These are phyloP conservation scores for Ptilonorhynchus violaceus DNA, from an alignment of 2,113 vertebrate genomes.

Conservation along the genomic window DNA sequence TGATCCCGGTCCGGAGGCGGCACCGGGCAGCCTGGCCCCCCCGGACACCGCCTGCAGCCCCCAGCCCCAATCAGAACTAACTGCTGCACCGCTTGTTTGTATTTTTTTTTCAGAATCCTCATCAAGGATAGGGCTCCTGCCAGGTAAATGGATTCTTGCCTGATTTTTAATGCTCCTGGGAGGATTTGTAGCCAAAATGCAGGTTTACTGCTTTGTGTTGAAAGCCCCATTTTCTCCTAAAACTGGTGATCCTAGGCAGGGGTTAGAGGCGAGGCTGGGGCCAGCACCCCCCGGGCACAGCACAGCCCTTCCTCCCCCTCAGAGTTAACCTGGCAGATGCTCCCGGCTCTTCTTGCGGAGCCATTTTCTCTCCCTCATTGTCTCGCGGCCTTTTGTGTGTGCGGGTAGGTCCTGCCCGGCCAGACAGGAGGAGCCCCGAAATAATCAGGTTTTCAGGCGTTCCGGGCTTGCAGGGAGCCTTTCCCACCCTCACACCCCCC, in stretches of 20 bases:
- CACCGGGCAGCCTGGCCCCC: background rate
- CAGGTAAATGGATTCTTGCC: slow-evolving; percentile 39
- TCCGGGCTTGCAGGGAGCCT: background rate
- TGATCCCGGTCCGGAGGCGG: background rate
- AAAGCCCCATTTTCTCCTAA: background rate
- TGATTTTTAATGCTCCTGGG: background rate
- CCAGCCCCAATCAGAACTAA: background rate
- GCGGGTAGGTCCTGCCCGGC: background rate
- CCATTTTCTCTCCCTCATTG: slow-evolving; percentile 34
- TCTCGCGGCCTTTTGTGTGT: background rate
- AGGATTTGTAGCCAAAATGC: background rate
- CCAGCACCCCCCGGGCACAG: background rate
- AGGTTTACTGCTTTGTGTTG: background rate
- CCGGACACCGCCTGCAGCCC: background rate
- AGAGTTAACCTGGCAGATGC: background rate
- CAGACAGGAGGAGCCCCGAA: background rate
- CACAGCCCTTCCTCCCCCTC: background rate
- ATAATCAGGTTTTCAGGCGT: background rate
- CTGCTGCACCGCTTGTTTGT: background rate
- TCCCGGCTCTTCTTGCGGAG: background rate
- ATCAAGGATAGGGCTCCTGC: slow-evolving; percentile 24
- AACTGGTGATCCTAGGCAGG: background rate
- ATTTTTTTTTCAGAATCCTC: slow-evolving; percentile 1
- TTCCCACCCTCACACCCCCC: background rate
- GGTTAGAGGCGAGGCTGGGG: background rate